Conservation (phyloP, 2,888 invertebrate genomes). For the Papilio elwesi region DNA sequence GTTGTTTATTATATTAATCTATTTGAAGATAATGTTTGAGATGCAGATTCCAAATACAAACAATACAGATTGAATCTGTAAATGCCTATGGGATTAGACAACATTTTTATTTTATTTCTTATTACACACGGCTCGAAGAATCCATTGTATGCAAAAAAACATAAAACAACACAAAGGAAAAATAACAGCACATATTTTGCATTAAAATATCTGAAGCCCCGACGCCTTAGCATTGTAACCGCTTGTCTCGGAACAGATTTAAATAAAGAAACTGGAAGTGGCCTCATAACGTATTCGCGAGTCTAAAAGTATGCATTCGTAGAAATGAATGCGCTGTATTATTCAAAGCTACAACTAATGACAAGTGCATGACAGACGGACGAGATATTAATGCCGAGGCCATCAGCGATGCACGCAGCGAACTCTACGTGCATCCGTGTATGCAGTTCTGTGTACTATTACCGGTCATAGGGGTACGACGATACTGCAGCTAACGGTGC, state of each 20-base stretch:
- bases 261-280: constrained; percentile 17
- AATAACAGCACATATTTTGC: background rate
- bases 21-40: too few relatives aligned
- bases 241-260: constrained; percentile 17
- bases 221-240: background rate
- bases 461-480: background rate
- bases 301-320: constrained; percentile 43
- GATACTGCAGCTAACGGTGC: background rate
- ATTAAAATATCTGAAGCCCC: constrained; percentile 7
- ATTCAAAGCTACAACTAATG: constrained; percentile 47
- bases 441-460: constrained; percentile 28
- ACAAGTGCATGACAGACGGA: constrained; percentile 46
- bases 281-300: constrained; percentile 31
- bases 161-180: background rate
- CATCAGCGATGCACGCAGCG: constrained; percentile 44
- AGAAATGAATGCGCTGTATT: constrained; percentile 47
- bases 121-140: background rate
- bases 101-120: background rate
- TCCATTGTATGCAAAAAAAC: background rate
- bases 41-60: too few relatives aligned
- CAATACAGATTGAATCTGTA: too few relatives aligned
- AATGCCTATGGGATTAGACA: too few relatives aligned
- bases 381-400: constrained; percentile 49
- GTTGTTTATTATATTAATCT: background rate
- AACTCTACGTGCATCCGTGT: constrained; percentile 43